Conservation (phyloP, 2,797 vertebrate genomes). For the Neosilurus mollespiculum region DNA sequence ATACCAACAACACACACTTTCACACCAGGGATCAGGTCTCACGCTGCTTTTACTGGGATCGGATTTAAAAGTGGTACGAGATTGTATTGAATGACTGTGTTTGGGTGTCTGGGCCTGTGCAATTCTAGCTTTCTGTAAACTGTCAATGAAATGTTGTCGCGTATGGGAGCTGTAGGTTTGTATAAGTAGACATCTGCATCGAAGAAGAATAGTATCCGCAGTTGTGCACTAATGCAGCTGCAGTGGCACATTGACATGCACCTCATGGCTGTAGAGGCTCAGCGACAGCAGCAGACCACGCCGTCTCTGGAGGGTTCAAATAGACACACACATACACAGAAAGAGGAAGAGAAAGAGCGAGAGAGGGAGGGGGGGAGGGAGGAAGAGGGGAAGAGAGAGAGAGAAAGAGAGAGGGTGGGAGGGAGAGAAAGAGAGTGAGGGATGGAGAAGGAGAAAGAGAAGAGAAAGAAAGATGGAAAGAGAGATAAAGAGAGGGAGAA, state of each 20-base stretch:
- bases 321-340: conserved; percentile 23
- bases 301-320: conserved; percentile 17
- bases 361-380: not conserved
- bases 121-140: not conserved
- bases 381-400: not conserved
- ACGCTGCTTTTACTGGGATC: not conserved
- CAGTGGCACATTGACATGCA: conserved; percentile 44
- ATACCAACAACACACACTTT: not conserved
- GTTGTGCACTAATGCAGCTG: conserved; percentile 10
- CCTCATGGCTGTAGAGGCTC: conserved; percentile 33
- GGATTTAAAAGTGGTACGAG: not conserved
- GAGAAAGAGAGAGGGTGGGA: no score
- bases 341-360: no score
- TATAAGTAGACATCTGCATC: not conserved
- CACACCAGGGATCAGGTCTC: not conserved
- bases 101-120: not conserved
- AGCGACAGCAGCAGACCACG: conserved; percentile 18
- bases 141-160: not conserved
- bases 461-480: no score
- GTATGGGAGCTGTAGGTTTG: not conserved
- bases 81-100: not conserved
- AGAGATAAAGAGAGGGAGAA: no score
- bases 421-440: no score
- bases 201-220: not conserved
- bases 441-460: no score